Percentiles rank a stretch among this genome's conserved stretches.
These are phyloP conservation scores for Maconellicoccus hirsutus DNA, from an alignment of 1,140 invertebrate species.

Conservation along the genomic window DNA sequence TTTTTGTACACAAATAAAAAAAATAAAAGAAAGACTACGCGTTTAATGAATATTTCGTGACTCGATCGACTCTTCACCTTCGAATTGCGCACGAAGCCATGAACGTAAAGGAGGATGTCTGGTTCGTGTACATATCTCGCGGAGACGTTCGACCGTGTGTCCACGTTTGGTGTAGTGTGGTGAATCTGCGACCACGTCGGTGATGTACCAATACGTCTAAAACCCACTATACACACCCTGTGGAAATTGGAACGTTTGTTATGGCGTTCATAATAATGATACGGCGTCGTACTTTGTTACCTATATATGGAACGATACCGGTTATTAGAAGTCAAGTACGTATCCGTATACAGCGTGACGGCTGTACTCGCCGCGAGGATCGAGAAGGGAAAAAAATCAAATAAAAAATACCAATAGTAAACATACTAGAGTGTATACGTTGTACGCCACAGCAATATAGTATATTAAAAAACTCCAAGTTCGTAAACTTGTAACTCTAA, in stretches of 20 bases:
- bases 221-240: neutral
- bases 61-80: neutral
- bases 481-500: conserved; percentile 9
- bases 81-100: neutral
- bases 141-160: neutral
- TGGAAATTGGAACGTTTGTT: neutral
- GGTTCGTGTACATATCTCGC: neutral
- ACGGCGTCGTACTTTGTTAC: neutral
- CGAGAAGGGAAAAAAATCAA: too few species aligned
- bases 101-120: neutral
- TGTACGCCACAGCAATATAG: too few species aligned
- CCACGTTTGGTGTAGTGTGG: neutral
- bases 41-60: conserved; percentile 9
- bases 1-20: too few species aligned
- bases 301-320: conserved; percentile 1
- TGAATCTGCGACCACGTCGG: too few species aligned
- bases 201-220: too few species aligned
- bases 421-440: neutral
- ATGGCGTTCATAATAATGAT: neutral
- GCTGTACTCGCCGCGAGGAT: neutral
- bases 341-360: neutral
- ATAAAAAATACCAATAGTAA: neutral
- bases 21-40: neutral
- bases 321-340: neutral
- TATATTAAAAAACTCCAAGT: neutral